phyloP scores from a whole-genome alignment of 2,797 vertebrate species.

The Limnodromus scolopaceus region DNA sequence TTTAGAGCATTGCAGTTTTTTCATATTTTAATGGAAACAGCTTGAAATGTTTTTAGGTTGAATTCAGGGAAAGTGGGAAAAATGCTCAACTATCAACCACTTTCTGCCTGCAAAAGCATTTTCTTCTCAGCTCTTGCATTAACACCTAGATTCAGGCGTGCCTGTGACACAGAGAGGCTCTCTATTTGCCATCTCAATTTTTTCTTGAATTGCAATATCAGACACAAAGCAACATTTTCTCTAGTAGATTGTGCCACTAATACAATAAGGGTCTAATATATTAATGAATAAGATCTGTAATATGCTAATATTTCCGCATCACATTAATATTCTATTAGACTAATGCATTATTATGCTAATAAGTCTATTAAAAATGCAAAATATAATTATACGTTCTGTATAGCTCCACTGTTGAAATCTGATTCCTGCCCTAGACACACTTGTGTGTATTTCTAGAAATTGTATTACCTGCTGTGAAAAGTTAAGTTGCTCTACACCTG shows the following conservation, averaged over 20 bases:
- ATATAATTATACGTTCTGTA: conserved; percentile 64
- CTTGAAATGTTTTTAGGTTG: background rate
- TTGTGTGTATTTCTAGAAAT: conserved; percentile 30
- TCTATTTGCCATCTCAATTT: conserved; percentile 1
- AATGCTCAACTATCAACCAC: background rate
- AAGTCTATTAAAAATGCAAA: conserved; percentile 72
- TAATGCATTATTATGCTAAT: conserved; percentile 73
- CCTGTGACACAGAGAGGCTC: background rate
- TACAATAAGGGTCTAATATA: conserved; percentile 63
- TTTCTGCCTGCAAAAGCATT: background rate
- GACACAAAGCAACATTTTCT: conserved; percentile 47
- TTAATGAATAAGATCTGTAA: conserved; percentile 70
- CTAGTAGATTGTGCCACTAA: conserved; percentile 41
- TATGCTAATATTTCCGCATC: conserved; percentile 66
- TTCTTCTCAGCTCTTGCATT: background rate
- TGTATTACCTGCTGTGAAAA: conserved; percentile 23
- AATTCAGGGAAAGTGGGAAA: background rate
- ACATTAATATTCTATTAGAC: conserved; percentile 73
- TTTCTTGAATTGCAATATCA: conserved; percentile 19
- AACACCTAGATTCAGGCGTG: background rate
- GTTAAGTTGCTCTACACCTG: conserved; percentile 8
- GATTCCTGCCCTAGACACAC: conserved; percentile 34
- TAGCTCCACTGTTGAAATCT: conserved; percentile 39
- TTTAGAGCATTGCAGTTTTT: background rate
- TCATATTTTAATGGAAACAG: background rate